phyloP scores from a whole-genome alignment of 2,888 invertebrate genomes.

The Harpalus rubripes region DNA sequence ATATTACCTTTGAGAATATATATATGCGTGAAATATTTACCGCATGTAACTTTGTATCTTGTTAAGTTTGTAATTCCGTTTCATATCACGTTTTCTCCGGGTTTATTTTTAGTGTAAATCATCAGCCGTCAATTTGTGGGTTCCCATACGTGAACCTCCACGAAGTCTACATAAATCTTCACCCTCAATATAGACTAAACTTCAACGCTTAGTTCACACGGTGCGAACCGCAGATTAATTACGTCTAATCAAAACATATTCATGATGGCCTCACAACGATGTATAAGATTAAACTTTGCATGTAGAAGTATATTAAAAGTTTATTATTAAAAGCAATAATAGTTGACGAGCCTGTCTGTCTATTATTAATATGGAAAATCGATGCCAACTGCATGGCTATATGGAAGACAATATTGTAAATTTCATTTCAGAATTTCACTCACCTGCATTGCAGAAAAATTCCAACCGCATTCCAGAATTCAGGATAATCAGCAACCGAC shows the following conservation, averaged over 20 bases:
- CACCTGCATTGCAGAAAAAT: slow-evolving; percentile 44
- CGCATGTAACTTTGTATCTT: not conserved
- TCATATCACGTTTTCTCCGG: not conserved
- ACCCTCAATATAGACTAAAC: not conserved
- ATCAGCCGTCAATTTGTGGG: not conserved
- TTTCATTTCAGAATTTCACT: not conserved
- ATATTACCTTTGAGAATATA: not conserved
- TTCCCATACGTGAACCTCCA: not conserved
- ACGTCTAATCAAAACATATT: not conserved
- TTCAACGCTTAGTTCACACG: not conserved
- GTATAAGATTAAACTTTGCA: not conserved
- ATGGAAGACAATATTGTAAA: not conserved
- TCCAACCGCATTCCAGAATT: slow-evolving; percentile 29
- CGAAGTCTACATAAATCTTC: not conserved
- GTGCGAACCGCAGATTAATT: not conserved
- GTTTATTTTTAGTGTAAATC: not conserved
- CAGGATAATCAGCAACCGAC: not conserved
- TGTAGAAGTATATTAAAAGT: not conserved
- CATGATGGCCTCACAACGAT: not conserved
- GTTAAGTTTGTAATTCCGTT: not conserved
- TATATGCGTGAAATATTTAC: not conserved
- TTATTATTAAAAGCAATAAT: slow-evolving; percentile 5
- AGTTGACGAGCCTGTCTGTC: not conserved
- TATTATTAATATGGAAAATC: slow-evolving; percentile 1
- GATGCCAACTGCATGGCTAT: not conserved